Evolutionary conservation across 2,888 invertebrate species (phyloP).

Genomic region (Stenodema calcarata): DNA sequence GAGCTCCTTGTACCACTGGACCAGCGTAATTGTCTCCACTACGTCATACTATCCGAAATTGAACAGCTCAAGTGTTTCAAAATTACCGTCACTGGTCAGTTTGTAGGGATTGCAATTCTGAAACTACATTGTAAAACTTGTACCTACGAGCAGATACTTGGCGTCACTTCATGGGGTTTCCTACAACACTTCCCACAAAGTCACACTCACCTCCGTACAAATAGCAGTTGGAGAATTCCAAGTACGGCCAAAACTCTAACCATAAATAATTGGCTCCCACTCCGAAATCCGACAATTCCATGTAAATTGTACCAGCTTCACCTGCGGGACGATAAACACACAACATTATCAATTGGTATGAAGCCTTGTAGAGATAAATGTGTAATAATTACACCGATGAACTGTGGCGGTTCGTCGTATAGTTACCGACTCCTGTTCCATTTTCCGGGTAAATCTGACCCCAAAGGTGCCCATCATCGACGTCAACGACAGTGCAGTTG

Average conservation of each 20-base stretch:
- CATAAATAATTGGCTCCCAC: conserved; percentile 42
- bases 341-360: too few species aligned
- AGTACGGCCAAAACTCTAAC: conserved; percentile 38
- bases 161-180: too few species aligned
- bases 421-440: conserved; percentile 47
- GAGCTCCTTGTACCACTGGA: too few species aligned
- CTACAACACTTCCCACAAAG: neutral
- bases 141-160: too few species aligned
- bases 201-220: conserved; percentile 26
- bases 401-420: neutral
- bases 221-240: conserved; percentile 35
- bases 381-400: too few species aligned
- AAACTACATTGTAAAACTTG: too few species aligned
- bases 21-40: too few species aligned
- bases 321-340: neutral
- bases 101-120: too few species aligned
- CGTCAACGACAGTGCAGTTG: conserved; percentile 63
- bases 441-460: conserved; percentile 49
- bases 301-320: conserved; percentile 39
- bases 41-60: too few species aligned
- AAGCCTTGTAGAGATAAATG: too few species aligned
- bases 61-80: too few species aligned
- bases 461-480: conserved; percentile 65
- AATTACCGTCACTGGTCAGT: too few species aligned
- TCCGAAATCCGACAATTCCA: conserved; percentile 41